Evolutionary conservation across 1,140 invertebrate species (phyloP), one percentile per base, ranked within the genome.

Genomic region (Platorchestia sp.): DNA sequence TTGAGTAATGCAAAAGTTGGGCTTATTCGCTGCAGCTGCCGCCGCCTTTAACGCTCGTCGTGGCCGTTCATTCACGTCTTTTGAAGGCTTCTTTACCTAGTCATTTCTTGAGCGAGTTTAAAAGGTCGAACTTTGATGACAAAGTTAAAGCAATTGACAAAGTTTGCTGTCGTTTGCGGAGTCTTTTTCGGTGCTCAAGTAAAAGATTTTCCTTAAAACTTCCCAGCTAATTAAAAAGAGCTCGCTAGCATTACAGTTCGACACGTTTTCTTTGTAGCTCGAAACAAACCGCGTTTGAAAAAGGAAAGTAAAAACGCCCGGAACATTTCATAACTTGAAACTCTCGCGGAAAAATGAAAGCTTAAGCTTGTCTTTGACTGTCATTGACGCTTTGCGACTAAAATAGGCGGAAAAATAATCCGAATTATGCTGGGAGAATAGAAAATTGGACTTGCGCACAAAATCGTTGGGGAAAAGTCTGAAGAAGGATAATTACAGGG

Each of bases 151-250:
- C 87, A 90, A 90, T 90, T 90, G 87, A 90, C 87, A 44, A 90
- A 90, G 87, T 90, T 90, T 90, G 41, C 41, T 90, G 87, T 90
- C 87, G 87, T 90, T 90, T 90, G 87, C 44, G 87, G 87, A 90
- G 41, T 43, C 41, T 90, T 90, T 90, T 90, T 90, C 44, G 41
- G 59, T 90, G 87, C 44, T 45, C 87, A 6, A 42, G 19, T 19
- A 42, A 90, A 44, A 90, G 41, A 43, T 90, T 90, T 90, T 43
- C 44, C 16, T 43, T 14, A 43, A 90, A 90, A 90, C 87, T 90
- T 45, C 36, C 36, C 10, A 90, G 44, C 87, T 90, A 90, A 90
- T 90, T 90, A 90, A 90, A 90, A 90, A 43, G 87, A 42, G 44
- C 27, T 45, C 41, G 44, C 41, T 19, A 90, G 27, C 87, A 90